A percentile compares a stretch with the other conserved stretches of the same genome.
Conservation (phyloP, 1,140 invertebrate species). For the Hylaeus volcanicus region DNA sequence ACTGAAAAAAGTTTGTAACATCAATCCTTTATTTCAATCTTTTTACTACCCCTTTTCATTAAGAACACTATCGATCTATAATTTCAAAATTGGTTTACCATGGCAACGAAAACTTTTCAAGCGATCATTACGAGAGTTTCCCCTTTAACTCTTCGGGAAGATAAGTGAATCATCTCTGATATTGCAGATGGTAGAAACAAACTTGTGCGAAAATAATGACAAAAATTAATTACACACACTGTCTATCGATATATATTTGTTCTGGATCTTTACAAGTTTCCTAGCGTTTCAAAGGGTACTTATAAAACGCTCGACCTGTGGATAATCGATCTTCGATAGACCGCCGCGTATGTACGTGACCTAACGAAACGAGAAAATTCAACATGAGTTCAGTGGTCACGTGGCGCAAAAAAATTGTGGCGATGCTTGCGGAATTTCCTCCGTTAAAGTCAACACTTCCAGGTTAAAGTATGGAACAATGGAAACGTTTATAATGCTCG, state of each 20-base stretch:
- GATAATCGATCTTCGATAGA: constrained; percentile 4
- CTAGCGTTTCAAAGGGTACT: neutral
- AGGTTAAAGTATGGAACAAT: too few species aligned
- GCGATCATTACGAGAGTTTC: neutral
- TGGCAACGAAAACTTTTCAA: neutral
- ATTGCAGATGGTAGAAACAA: neutral
- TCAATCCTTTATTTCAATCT: too few species aligned
- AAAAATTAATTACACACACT: neutral
- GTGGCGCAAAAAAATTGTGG: constrained; percentile 1
- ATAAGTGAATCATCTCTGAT: neutral
- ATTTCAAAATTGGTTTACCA: too few species aligned
- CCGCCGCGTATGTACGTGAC: neutral
- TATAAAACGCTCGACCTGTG: neutral
- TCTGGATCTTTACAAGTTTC: neutral
- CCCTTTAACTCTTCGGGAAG: neutral
- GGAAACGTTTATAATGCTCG: too few species aligned
- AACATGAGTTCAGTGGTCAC: neutral
- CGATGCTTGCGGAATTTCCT: neutral
- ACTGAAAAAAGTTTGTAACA: too few species aligned
- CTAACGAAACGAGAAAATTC: neutral
- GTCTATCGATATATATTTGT: neutral
- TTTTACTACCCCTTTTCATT: too few species aligned
- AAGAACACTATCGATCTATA: too few species aligned
- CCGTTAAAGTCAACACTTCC: neutral
- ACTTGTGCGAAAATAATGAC: neutral